Conservation (phyloP, 2,888 invertebrate genomes). For the Tortrix viridana region DNA sequence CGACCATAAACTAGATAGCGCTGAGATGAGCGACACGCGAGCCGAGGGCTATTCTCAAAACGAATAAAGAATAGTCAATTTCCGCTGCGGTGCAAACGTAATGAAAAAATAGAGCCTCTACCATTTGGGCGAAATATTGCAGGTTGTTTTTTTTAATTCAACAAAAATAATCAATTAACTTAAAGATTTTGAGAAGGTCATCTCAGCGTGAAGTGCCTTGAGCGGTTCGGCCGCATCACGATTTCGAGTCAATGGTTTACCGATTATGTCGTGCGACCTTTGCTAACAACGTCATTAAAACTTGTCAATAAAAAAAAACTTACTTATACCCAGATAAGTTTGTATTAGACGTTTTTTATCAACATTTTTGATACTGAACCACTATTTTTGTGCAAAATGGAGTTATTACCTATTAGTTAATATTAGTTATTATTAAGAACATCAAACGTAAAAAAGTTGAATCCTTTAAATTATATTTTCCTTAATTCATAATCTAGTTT, state of each 20-base stretch:
- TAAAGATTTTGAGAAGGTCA: conserved; percentile 24
- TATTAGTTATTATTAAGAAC: too few species aligned
- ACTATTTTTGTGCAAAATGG: too few species aligned
- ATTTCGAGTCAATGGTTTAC: conserved; percentile 1
- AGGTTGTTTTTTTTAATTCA: too few species aligned
- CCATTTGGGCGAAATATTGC: too few species aligned
- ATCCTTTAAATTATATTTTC: too few species aligned
- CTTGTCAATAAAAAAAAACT: background rate
- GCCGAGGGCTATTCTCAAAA: conserved; percentile 44
- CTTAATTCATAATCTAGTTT: too few species aligned
- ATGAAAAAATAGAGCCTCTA: too few species aligned
- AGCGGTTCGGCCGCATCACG: conserved; percentile 21
- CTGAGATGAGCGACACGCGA: conserved; percentile 45
- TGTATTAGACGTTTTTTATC: too few species aligned
- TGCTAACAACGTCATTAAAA: background rate
- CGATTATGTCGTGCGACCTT: conserved; percentile 19
- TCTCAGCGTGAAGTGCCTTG: conserved; percentile 18
- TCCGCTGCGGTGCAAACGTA: too few species aligned
- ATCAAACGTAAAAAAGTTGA: too few species aligned
- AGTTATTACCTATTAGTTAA: too few species aligned
- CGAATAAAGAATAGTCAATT: background rate
- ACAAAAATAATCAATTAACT: conserved; percentile 6
- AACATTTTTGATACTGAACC: too few species aligned
- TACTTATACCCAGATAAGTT: background rate
- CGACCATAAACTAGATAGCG: conserved; percentile 69